These are phyloP conservation scores for Erebia palarica DNA, from an alignment of 2,888 invertebrate species.

Conservation along the genomic window DNA sequence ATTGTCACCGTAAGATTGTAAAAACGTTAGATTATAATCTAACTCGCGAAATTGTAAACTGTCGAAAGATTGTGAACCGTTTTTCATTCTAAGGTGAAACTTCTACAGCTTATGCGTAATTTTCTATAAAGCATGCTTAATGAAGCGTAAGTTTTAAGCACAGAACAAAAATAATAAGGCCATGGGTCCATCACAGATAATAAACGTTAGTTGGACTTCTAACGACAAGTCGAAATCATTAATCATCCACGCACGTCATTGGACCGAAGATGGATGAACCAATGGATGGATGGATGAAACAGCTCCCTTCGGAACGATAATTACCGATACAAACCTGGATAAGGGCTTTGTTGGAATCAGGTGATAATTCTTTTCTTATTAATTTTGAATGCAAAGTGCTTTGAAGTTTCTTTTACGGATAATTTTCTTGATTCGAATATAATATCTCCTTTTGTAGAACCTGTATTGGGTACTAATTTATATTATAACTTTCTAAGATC, in stretches of 20 bases:
- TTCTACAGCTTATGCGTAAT: neutral
- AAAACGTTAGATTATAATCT: too few species aligned
- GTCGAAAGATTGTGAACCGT: too few species aligned
- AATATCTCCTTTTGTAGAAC: neutral
- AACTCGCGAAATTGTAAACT: too few species aligned
- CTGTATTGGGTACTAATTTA: neutral
- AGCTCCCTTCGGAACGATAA: conserved; percentile 44
- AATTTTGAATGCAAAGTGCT: conserved; percentile 35
- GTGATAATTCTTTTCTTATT: conserved; percentile 48
- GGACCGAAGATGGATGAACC: conserved; percentile 48
- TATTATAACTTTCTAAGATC: neutral
- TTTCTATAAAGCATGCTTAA: too few species aligned
- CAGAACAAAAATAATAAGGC: conserved; percentile 31
- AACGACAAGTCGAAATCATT: conserved; percentile 53
- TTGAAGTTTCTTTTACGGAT: conserved; percentile 26
- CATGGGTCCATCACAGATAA: conserved; percentile 30
- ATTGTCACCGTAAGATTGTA: too few species aligned
- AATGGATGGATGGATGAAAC: conserved; percentile 44
- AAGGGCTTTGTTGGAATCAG: conserved; percentile 46
- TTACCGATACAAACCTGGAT: conserved; percentile 43
- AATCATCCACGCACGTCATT: conserved; percentile 58
- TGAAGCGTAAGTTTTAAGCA: conserved; percentile 10
- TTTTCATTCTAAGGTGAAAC: neutral
- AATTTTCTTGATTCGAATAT: conserved; percentile 30
- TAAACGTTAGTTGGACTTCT: conserved; percentile 48